phyloP scores from a whole-genome alignment of 2,888 invertebrate species.

The Ramazzottius varieornatus region DNA sequence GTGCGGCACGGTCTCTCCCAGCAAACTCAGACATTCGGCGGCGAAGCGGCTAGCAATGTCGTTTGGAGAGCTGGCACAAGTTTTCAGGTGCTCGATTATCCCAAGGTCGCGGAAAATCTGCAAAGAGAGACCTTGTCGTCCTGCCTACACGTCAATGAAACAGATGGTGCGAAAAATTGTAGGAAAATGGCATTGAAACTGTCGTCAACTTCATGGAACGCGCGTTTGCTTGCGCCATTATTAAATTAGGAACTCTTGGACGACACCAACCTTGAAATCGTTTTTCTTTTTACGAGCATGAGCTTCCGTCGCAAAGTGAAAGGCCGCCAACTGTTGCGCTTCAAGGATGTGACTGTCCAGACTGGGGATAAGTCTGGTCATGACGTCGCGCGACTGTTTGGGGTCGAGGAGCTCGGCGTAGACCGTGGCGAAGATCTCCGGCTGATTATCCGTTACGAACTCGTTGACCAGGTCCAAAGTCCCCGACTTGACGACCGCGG shows the following conservation, averaged over 20 bases:
- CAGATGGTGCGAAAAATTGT: too few species aligned
- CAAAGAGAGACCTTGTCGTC: neutral
- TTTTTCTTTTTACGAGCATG: slow-evolving; percentile 54
- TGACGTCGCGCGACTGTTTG: slow-evolving; percentile 7
- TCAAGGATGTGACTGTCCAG: slow-evolving; percentile 79
- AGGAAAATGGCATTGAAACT: too few species aligned
- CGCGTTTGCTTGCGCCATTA: too few species aligned
- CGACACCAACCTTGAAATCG: slow-evolving; percentile 16
- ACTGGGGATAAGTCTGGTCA: slow-evolving; percentile 69
- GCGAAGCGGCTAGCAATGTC: slow-evolving; percentile 92
- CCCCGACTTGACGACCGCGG: slow-evolving; percentile 80
- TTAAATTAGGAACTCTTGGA: too few species aligned
- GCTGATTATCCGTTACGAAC: slow-evolving; percentile 75
- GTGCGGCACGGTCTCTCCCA: slow-evolving; percentile 89
- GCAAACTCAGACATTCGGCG: slow-evolving; percentile 55
- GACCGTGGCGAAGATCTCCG: slow-evolving; percentile 58
- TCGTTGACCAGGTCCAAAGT: slow-evolving; percentile 85
- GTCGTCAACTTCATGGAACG: too few species aligned
- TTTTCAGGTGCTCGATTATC: slow-evolving; percentile 75
- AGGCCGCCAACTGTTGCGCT: slow-evolving; percentile 80
- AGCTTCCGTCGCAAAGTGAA: slow-evolving; percentile 95
- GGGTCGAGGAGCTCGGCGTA: slow-evolving; percentile 15
- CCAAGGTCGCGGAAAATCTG: slow-evolving; percentile 67
- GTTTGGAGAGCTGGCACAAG: slow-evolving; percentile 86
- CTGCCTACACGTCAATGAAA: too few species aligned